Evolutionary conservation across 2,888 invertebrate species (phyloP).

Genomic region (Ryuthela nishihirai): DNA sequence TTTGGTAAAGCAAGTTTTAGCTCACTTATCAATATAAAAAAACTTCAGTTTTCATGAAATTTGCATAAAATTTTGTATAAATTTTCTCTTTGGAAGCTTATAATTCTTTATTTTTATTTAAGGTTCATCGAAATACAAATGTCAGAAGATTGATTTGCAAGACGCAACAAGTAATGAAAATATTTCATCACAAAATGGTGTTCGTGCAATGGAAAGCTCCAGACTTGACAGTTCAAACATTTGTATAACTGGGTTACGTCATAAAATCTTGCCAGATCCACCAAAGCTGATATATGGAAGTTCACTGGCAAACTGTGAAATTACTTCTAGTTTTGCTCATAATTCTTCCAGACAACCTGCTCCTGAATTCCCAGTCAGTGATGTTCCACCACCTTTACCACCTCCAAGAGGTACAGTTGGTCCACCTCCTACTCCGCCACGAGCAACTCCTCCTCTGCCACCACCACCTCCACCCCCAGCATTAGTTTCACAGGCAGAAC

Average conservation of each 20-base stretch:
- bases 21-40: too few species aligned
- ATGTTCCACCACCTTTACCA: conserved; percentile 46
- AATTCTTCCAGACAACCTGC: conserved; percentile 36
- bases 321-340: conserved; percentile 19
- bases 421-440: conserved; percentile 62
- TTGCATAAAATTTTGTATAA: too few species aligned
- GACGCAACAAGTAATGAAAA: conserved; percentile 20
- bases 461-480: conserved; percentile 59
- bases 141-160: conserved; percentile 14
- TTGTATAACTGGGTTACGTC: conserved; percentile 30
- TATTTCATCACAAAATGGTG: conserved; percentile 5
- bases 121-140: conserved; percentile 33
- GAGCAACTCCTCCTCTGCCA: conserved; percentile 52
- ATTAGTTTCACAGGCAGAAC: conserved; percentile 35
- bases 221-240: conserved; percentile 23
- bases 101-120: conserved; percentile 1
- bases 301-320: conserved; percentile 28
- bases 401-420: conserved; percentile 44
- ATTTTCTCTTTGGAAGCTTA: neutral
- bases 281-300: conserved; percentile 32
- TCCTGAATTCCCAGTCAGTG: conserved; percentile 34
- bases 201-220: conserved; percentile 15
- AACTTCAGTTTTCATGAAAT: too few species aligned
- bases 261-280: conserved; percentile 36
- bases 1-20: too few species aligned